phyloP scores from a whole-genome alignment of 2,113 vertebrate species.

The Sylvilagus bachmani region DNA sequence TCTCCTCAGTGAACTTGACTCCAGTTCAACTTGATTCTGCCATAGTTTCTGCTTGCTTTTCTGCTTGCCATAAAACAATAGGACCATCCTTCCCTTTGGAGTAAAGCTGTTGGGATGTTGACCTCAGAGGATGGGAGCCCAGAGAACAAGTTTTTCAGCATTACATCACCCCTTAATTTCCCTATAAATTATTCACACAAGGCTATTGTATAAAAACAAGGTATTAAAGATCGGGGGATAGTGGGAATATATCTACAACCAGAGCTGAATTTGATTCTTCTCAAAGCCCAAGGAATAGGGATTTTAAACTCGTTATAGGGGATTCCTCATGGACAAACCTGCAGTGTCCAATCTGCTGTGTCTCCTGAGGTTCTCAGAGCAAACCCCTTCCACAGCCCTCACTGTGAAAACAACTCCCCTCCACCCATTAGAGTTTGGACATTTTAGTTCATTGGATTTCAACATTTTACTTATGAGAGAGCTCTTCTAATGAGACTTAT shows the following conservation, averaged over 20 bases:
- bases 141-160: not conserved
- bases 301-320: not conserved
- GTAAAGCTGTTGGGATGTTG: not conserved
- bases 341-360: not conserved
- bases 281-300: not conserved
- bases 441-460: not conserved
- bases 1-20: not conserved
- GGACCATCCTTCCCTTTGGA: not conserved
- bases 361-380: not conserved
- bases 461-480: not conserved
- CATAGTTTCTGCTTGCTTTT: not conserved
- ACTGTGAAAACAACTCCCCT: not conserved
- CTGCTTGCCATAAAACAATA: not conserved
- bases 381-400: not conserved
- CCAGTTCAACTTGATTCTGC: not conserved
- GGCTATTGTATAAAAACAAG: not conserved
- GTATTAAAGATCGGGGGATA: not conserved
- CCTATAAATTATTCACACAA: not conserved
- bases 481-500: constrained; percentile 4
- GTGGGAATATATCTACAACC: not conserved
- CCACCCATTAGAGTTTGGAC: not conserved
- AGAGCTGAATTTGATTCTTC: not conserved
- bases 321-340: not conserved
- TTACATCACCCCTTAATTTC: not conserved
- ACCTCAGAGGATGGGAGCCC: not conserved